Conservation (phyloP, 1,140 invertebrate genomes). For the Musca domestica region DNA sequence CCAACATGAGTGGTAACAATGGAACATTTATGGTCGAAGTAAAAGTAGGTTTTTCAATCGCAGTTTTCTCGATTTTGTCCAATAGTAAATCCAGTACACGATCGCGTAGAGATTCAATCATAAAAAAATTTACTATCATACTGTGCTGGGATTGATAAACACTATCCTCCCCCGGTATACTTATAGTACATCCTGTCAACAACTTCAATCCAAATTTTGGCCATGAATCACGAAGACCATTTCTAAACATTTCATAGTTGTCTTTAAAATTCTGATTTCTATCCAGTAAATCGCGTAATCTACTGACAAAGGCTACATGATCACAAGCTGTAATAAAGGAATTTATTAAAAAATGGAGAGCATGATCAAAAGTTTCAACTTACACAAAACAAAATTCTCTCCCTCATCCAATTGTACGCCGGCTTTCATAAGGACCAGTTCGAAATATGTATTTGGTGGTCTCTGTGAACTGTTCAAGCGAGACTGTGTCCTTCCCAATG, state of each 20-base stretch:
- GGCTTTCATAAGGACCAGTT: conserved; percentile 41
- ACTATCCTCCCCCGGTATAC: conserved; percentile 41
- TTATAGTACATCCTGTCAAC: conserved; percentile 43
- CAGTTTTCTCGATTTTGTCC: conserved; percentile 46
- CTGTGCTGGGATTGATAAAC: conserved; percentile 54
- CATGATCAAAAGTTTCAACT: background rate
- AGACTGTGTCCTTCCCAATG: conserved; percentile 45
- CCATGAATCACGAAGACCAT: conserved; percentile 46
- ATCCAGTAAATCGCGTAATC: conserved; percentile 40
- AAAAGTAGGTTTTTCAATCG: conserved; percentile 24
- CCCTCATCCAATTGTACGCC: conserved; percentile 43
- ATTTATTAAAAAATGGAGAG: background rate
- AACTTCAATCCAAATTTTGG: conserved; percentile 48
- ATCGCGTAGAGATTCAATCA: conserved; percentile 52
- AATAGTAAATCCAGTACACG: conserved; percentile 53
- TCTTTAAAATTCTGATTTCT: conserved; percentile 39
- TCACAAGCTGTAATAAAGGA: conserved; percentile 37
- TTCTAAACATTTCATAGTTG: conserved; percentile 50
- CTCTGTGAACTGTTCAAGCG: conserved; percentile 33
- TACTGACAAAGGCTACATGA: conserved; percentile 46
- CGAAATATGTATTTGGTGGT: conserved; percentile 48
- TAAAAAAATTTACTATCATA: conserved; percentile 54
- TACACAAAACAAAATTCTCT: conserved; percentile 41
- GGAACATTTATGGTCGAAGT: conserved; percentile 26
- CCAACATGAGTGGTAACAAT: conserved; percentile 39